Evolutionary conservation across 2,113 vertebrate species (phyloP).

Genomic region (Tenebrosternarchus preto): DNA sequence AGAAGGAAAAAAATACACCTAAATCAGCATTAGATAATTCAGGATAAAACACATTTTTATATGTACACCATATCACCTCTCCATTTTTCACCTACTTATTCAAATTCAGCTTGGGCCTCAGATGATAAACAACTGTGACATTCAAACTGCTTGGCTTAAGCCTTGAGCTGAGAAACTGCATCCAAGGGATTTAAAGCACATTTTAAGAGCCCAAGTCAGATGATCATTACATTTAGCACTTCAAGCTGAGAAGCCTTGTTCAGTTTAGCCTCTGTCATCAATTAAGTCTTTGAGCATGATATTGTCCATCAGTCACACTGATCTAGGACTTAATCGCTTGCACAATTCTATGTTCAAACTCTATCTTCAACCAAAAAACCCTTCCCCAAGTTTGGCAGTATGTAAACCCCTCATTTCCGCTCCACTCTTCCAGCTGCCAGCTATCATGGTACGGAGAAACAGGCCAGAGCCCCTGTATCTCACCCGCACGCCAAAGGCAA

Average conservation of each 20-base stretch:
- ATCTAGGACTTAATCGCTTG: constrained; percentile 22
- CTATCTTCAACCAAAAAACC: constrained; percentile 8
- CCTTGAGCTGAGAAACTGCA: neutral
- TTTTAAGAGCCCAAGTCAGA: constrained; percentile 21
- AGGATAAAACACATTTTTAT: no score
- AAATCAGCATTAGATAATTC: neutral
- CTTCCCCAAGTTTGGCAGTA: neutral
- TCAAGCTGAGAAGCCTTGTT: neutral
- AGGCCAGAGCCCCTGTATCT: constrained; percentile 14
- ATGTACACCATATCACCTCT: neutral
- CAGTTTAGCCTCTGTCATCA: constrained; percentile 9
- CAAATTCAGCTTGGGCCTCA: neutral
- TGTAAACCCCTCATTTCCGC: constrained; percentile 23
- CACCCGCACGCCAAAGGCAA: constrained; percentile 32
- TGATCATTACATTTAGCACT: constrained; percentile 12
- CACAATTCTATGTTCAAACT: constrained; percentile 5
- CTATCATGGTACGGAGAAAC: constrained; percentile 7
- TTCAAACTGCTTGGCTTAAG: constrained; percentile 7
- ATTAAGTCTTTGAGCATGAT: constrained; percentile 9
- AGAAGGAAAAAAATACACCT: neutral
- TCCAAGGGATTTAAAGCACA: constrained; percentile 4
- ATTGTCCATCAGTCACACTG: constrained; percentile 18
- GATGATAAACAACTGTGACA: neutral
- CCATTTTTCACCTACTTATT: no score
- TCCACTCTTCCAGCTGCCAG: constrained; percentile 29